A percentile compares a stretch with the other conserved stretches of the same genome.
These are phyloP conservation scores for Brachyopa scutellaris DNA, from an alignment of 2,888 invertebrate species.

Conservation along the genomic window DNA sequence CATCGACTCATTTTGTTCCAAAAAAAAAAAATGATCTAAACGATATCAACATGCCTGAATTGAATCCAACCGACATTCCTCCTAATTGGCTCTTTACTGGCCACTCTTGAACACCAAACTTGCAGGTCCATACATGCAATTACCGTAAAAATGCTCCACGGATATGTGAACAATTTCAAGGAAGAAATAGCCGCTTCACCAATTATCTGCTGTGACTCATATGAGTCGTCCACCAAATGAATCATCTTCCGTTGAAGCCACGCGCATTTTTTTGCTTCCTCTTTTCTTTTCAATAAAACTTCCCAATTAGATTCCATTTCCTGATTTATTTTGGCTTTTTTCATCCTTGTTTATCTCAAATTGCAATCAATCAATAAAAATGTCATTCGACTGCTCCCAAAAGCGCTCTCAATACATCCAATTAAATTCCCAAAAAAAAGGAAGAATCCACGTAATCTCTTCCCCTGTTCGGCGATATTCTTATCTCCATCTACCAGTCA, in stretches of 20 bases:
- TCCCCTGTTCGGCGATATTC: neutral
- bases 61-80: conserved; percentile 59
- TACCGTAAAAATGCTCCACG: conserved; percentile 27
- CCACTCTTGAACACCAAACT: neutral
- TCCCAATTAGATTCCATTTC: conserved; percentile 58
- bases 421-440: conserved; percentile 64
- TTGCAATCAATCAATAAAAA: conserved; percentile 71
- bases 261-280: conserved; percentile 6
- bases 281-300: conserved; percentile 31
- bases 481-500: conserved; percentile 66
- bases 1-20: too few species aligned
- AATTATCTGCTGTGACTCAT: conserved; percentile 32
- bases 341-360: conserved; percentile 46
- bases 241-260: conserved; percentile 39
- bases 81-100: conserved; percentile 53
- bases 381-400: conserved; percentile 53
- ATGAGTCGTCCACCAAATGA: conserved; percentile 10
- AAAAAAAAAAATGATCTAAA: too few species aligned
- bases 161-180: conserved; percentile 21
- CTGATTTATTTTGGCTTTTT: conserved; percentile 11
- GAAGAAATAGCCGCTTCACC: neutral
- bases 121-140: conserved; percentile 57
- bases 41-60: conserved; percentile 40
- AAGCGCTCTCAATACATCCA: conserved; percentile 58
- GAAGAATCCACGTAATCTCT: conserved; percentile 54